Evolutionary conservation across 2,113 vertebrate genomes (phyloP), one percentile per base, ranked within the genome.

Genomic region (Rhegmatorhina hoffmannsi): DNA sequence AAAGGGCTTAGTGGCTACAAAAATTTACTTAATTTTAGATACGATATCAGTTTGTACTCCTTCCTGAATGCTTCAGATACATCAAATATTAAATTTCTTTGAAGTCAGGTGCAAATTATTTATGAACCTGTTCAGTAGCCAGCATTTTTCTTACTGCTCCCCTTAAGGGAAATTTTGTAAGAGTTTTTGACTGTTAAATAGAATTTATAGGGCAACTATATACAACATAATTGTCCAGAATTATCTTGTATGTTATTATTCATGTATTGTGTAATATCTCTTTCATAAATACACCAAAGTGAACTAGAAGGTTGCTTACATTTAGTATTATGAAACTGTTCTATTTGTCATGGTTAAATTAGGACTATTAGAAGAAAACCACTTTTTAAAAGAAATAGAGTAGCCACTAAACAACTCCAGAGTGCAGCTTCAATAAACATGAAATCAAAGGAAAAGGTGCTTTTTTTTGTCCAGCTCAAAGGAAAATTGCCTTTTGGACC

Each of bases 51-150:
- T 76, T 83, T 79, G n/a, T 49, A 56, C 17, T 68, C 21, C 38
- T 92, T 84, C 28, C 59, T 50, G 62, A 86, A 72, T 77, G 78
- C 63, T 83, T 92, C 55, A 79, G 19, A 59, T 90, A 74, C 13
- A 77, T 60, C 28, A 89, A 69, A 81, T 44, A 25, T 44, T 92
- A 86, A 25, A 64, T 87, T 84, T 91, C 69, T 94, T 92, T 75
- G 40, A 89, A 91, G 40, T 78, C 60, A 60, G 66, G 38, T 95
- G 56, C n/a, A 84, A 94, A 84, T 84, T 92, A 86, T 90, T 90
- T 80, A 81, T 40, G 40, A 91, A 73, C 44, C 67, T 78, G 29
- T 47, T 89, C 56, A 89, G 47, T 67, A 87, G 43, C 38, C 52
- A 68, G 28, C 23, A 38, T 73, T 93, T 80, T 89, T 92, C 44